These are phyloP conservation scores for Labeo catla DNA, from an alignment of 2,113 vertebrate species.

Conservation along the genomic window DNA sequence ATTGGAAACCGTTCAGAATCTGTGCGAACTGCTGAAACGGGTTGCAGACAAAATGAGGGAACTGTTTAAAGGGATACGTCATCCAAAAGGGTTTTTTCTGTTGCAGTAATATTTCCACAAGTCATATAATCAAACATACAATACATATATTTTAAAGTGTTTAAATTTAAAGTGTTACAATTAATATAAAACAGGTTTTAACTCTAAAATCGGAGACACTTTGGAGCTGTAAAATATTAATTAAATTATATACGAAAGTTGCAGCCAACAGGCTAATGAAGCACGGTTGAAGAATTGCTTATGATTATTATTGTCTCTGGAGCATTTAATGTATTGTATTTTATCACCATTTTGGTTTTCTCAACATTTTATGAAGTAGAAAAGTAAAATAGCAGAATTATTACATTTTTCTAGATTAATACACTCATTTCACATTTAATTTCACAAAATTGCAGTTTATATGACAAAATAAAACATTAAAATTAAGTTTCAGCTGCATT, in stretches of 20 bases:
- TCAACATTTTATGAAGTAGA: background rate
- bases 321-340: too few relatives aligned
- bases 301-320: too few relatives aligned
- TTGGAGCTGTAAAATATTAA: background rate
- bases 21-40: background rate
- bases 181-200: background rate
- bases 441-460: background rate
- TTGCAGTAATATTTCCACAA: background rate
- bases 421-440: background rate
- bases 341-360: background rate
- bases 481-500: too few relatives aligned
- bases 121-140: background rate
- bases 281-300: too few relatives aligned
- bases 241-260: background rate
- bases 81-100: background rate
- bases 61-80: background rate
- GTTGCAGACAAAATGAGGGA: background rate
- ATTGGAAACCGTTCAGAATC: background rate
- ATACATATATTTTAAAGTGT: background rate
- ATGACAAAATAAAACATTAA: background rate
- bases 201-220: background rate
- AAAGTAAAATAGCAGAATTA: background rate
- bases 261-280: background rate
- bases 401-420: background rate
- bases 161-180: background rate